These are phyloP conservation scores for Osmerus mordax DNA, from an alignment of 2,113 vertebrate species.

Conservation along the genomic window DNA sequence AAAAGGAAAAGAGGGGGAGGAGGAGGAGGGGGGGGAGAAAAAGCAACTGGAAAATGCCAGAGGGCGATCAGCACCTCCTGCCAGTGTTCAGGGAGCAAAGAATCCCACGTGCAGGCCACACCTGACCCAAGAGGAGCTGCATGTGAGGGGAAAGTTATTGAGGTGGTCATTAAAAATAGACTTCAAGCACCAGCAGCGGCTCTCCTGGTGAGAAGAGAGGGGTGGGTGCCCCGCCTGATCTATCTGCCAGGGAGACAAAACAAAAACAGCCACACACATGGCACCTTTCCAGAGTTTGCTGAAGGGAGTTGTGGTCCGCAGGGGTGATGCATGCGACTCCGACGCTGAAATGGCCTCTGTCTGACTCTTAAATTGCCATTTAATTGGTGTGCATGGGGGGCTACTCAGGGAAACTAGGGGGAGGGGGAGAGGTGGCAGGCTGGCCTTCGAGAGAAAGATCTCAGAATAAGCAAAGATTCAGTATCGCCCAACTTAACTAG, in stretches of 20 bases:
- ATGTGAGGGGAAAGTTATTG: neutral
- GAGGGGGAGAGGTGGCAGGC: too few relatives aligned
- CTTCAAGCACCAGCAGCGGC: neutral
- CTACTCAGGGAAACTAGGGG: too few relatives aligned
- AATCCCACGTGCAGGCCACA: slow-evolving; percentile 6
- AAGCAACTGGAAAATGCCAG: neutral
- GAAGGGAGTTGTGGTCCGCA: too few relatives aligned
- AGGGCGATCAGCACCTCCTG: neutral
- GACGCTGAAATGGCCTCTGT: too few relatives aligned
- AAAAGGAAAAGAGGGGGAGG: too few relatives aligned
- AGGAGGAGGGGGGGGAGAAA: too few relatives aligned
- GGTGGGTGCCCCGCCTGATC: neutral
- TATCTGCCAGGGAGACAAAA: neutral
- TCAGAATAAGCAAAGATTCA: too few relatives aligned
- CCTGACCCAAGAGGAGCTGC: neutral
- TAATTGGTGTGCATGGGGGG: too few relatives aligned
- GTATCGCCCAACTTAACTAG: too few relatives aligned
- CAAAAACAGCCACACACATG: neutral
- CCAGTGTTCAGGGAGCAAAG: neutral
- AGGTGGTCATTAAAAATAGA: neutral
- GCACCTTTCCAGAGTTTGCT: neutral
- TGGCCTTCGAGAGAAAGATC: too few relatives aligned
- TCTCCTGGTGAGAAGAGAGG: neutral
- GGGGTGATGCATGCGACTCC: too few relatives aligned
- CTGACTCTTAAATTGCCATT: too few relatives aligned